Base-by-base conservation (phyloP, 2,888 invertebrate species). In the Plusia festucae region DNA sequence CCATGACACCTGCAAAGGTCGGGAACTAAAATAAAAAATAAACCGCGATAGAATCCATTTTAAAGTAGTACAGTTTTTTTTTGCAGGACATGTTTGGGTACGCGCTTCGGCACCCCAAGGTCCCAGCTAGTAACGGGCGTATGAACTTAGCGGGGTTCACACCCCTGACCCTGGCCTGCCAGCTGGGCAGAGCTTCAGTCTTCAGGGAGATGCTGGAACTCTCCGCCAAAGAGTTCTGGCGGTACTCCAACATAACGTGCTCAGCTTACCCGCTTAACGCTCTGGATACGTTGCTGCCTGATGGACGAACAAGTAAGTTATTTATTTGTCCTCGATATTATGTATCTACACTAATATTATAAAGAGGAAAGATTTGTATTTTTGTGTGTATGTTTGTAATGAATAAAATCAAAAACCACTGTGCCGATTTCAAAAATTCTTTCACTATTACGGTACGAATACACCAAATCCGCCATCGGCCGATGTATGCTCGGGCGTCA, bases 181-280 rank as follows among this genome's bases (percentile, higher is more conserved):
- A 99, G 92, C 95, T 99, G 70, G 99, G 99, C 61, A 97, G 99
- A 64, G 98, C 99, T 40, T 98, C 98, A 82, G 99, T 99, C 74
- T 99, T 99, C 95, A 96, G 98, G 78, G 99, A 99, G 95, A 99
- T 99, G 98, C 96, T 99, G 91, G 99, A 99, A 90, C 96, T 99
- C 9, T 98, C 98, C 11, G 97, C 98, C 15, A 96, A 98, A 89
- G 99, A 99, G 93, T 99, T 99, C 93, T 99, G 99, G 99, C 96
- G 99, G 59, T 99, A 99, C 94, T 99, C 99, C 87, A 99, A 99
- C 88, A 99, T 99, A 81, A 99, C 99, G 11, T 99, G 99, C 91
- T 99, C 99, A 0, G 99, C 98, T 5, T 99, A 99, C 91, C 99
- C 99, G 0, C 95, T 99, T 60, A 99, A 99, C 89, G 99, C 99